phyloP scores from a whole-genome alignment of 2,113 vertebrate genomes.

The Chiloscyllium plagiosum region DNA sequence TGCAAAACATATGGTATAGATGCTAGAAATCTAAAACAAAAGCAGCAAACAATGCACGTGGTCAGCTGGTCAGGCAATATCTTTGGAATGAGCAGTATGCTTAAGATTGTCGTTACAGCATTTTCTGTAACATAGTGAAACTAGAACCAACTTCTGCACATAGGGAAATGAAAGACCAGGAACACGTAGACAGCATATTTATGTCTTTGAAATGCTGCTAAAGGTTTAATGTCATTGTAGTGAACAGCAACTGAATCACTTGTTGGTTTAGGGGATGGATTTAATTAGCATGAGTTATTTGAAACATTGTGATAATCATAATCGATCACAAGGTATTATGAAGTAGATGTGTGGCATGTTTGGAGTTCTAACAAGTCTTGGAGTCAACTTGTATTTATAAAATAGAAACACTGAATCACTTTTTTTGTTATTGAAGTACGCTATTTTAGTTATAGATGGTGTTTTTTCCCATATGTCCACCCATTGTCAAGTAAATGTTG shows the following conservation, averaged over 20 bases:
- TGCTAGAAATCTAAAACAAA: too few relatives aligned
- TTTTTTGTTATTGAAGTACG: neutral
- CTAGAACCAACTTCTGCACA: neutral
- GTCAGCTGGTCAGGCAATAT: too few relatives aligned
- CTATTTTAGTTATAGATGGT: neutral
- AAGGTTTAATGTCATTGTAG: neutral
- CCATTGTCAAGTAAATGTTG: constrained; percentile 10
- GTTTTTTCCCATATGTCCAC: neutral
- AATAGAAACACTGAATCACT: neutral
- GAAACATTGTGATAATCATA: neutral
- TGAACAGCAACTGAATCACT: neutral
- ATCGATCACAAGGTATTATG: too few relatives aligned
- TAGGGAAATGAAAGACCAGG: neutral
- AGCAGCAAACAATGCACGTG: too few relatives aligned
- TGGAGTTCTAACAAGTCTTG: neutral
- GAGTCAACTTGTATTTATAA: neutral
- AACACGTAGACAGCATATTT: neutral
- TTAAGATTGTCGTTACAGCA: too few relatives aligned
- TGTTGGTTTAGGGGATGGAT: neutral
- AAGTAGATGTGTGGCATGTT: neutral
- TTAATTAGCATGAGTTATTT: neutral
- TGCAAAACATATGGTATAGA: too few relatives aligned
- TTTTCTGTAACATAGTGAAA: neutral
- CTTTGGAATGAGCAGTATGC: too few relatives aligned
- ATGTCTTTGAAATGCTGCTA: neutral